phyloP scores from a whole-genome alignment of 1,140 invertebrate species.

The Atta texana region DNA sequence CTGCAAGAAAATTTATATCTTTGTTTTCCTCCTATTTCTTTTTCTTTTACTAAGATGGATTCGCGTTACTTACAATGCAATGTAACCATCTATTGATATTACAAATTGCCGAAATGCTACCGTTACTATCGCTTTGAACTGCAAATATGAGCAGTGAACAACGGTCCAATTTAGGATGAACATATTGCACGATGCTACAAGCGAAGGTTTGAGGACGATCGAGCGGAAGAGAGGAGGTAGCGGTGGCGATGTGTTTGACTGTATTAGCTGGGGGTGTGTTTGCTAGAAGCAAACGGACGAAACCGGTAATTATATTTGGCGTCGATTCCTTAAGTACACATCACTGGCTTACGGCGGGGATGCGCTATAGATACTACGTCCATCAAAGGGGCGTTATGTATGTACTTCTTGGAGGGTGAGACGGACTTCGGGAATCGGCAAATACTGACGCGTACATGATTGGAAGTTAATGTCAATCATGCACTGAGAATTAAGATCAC shows the following conservation, averaged over 20 bases:
- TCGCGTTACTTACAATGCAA: not conserved
- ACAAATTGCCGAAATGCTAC: not conserved
- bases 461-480: conserved; percentile 63
- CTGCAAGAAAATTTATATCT: not conserved
- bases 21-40: not conserved
- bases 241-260: conserved; percentile 73
- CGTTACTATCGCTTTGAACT: conserved; percentile 47
- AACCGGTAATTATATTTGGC: conserved; percentile 85
- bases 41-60: not conserved
- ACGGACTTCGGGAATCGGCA: conserved; percentile 15
- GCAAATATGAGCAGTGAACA: conserved; percentile 50
- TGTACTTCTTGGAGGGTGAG: conserved; percentile 61
- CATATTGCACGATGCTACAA: conserved; percentile 49
- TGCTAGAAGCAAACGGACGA: conserved; percentile 79
- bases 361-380: conserved; percentile 70
- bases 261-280: conserved; percentile 79
- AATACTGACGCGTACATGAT: conserved; percentile 29
- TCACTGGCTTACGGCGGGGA: conserved; percentile 57
- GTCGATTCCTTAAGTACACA: conserved; percentile 82
- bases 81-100: not conserved
- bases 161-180: conserved; percentile 44
- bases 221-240: not conserved
- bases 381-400: conserved; percentile 77
- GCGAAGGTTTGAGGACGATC: conserved; percentile 29
- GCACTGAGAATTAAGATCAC: conserved; percentile 31